phyloP scores from a whole-genome alignment of 2,888 invertebrate genomes.

The Sthenelais limicola region DNA sequence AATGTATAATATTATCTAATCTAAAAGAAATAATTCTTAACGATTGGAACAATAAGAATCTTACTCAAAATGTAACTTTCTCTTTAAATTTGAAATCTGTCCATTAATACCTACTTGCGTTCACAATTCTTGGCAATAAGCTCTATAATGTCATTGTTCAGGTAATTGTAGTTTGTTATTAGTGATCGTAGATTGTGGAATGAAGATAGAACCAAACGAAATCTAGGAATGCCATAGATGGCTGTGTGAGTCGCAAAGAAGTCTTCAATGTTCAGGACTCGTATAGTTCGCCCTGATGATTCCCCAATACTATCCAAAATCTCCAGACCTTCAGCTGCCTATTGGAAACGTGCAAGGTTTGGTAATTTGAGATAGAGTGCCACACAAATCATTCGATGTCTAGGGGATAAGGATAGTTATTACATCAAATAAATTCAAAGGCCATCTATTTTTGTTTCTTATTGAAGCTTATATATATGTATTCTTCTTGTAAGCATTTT shows the following conservation, averaged over 20 bases:
- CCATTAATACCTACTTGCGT: conserved; percentile 14
- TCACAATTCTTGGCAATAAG: conserved; percentile 21
- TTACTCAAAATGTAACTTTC: no score
- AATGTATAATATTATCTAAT: no score
- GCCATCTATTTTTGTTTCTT: no score
- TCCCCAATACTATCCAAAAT: conserved; percentile 58
- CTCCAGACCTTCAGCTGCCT: conserved; percentile 9
- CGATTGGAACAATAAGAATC: no score
- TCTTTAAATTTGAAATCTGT: no score
- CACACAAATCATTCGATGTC: neutral
- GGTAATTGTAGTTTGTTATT: conserved; percentile 60
- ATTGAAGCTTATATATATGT: no score
- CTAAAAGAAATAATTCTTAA: no score
- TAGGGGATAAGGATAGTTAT: neutral
- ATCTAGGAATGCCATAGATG: conserved; percentile 54
- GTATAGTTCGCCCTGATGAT: conserved; percentile 54
- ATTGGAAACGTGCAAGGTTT: no score
- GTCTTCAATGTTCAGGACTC: conserved; percentile 59
- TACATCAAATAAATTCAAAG: neutral
- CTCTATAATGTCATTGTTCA: conserved; percentile 53
- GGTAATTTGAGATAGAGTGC: neutral
- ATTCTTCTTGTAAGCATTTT: no score
- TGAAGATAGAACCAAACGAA: conserved; percentile 51
- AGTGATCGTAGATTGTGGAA: conserved; percentile 58
- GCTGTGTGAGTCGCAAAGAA: conserved; percentile 59